Base-by-base conservation (phyloP, 2,888 invertebrate species). In the Steinernema scapterisci region DNA sequence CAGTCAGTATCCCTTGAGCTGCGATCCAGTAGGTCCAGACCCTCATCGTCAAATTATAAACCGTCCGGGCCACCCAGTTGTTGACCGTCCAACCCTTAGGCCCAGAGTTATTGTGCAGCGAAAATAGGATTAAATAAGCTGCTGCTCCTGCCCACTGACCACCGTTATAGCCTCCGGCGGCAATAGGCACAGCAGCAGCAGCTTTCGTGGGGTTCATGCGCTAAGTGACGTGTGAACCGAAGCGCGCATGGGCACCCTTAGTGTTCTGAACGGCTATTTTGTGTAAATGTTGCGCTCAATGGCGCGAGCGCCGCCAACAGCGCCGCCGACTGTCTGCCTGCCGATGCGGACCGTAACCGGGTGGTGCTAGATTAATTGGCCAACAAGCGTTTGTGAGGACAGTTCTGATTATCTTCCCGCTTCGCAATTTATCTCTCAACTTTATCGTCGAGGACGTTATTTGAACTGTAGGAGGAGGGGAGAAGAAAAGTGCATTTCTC, bases 291-390 rank as follows among this genome's bases (percentile, higher is more conserved):
- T 63, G 63, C 27, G 63, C 63, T 31, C 38, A 23, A 54, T 6
- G 54, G 54, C 25, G 54, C 54, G 54, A 54, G 25, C 54, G 25
- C 25, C 54, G 54, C 54, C 38, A 9, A 3, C 38, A 31, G 16
- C 27, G 63, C 6, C 63, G 27, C 3, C 63, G 63, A 63, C 63
- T 63, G 63, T 63, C 63, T 31, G 48, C 13, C n/a, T 16, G 38
- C 63, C 63, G 63, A n/a, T 16, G 31, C 27, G 38, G 38, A 38
- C 38, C 63, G 27, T 13, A 48, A 48, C 48, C 16, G n/a, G 48
- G 19, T 19, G 48, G 19, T 16, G 31, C 31, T 63, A 63, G 63
- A 63, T 63, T 63, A 63, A 63, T 63, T 63, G 63, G 63, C 63
- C 63, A 31, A 63, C 63, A 63, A 63, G 63, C 63, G 63, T 63